These are phyloP conservation scores for Megaustenia siamemsis DNA, from an alignment of 2,888 invertebrate genomes.

Conservation along the genomic window DNA sequence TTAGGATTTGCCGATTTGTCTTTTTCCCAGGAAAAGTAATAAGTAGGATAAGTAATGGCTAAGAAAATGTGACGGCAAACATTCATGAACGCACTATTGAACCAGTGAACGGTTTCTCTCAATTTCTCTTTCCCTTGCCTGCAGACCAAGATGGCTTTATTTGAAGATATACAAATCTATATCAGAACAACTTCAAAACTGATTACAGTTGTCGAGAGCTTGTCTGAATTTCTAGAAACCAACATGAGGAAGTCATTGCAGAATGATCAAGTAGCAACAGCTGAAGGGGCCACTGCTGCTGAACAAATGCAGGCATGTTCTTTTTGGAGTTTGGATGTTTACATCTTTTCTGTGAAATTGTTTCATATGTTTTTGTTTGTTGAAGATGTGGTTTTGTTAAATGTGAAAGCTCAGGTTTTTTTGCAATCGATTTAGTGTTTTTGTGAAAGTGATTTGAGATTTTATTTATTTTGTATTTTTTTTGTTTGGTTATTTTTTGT, in stretches of 20 bases:
- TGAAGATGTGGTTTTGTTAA: no score
- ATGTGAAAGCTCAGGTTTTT: no score
- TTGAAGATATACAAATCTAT: constrained; percentile 92
- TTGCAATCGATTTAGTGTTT: no score
- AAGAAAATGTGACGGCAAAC: neutral
- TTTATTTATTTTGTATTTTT: no score
- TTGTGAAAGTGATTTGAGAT: no score
- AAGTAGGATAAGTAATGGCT: neutral
- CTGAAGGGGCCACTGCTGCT: constrained; percentile 84
- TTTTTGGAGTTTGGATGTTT: neutral
- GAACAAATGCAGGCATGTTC: constrained; percentile 74
- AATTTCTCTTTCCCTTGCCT: no score
- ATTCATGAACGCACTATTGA: neutral
- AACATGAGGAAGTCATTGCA: constrained; percentile 90
- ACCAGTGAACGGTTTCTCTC: neutral
- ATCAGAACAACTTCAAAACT: constrained; percentile 82
- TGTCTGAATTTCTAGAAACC: constrained; percentile 88
- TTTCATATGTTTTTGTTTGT: no score
- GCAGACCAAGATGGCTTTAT: constrained; percentile 90
- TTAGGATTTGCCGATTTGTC: no score
- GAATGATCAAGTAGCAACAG: constrained; percentile 81
- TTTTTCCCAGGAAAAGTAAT: no score
- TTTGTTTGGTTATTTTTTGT: no score
- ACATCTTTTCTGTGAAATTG: no score
- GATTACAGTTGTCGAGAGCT: constrained; percentile 85